Conservation (phyloP, 2,888 invertebrate genomes). For the Drosophila diplacantha region DNA sequence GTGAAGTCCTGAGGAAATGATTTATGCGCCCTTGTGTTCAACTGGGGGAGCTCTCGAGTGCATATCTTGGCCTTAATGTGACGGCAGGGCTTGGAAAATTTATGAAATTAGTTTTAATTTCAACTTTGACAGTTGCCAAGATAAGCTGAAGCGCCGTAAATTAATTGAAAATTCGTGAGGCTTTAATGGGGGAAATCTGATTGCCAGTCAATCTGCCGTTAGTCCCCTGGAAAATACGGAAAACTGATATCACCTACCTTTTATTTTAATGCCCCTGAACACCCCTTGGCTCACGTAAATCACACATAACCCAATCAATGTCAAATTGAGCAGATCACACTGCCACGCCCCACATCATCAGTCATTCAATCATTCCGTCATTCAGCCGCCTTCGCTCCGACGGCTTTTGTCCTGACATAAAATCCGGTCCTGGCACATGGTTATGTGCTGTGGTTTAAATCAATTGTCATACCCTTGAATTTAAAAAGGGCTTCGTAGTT, state of each 20-base stretch:
- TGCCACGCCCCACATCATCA: constrained; percentile 30
- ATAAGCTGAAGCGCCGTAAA: constrained; percentile 23
- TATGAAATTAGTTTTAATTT: constrained; percentile 39
- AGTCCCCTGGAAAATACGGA: constrained; percentile 12
- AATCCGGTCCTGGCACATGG: constrained; percentile 9
- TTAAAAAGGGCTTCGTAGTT: too few species aligned
- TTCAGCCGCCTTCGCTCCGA: background rate
- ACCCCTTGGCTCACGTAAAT: constrained; percentile 42
- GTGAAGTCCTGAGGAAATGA: constrained; percentile 20
- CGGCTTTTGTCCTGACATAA: constrained; percentile 10
- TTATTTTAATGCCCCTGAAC: background rate
- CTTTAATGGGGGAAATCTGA: constrained; percentile 21
- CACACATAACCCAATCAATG: constrained; percentile 62
- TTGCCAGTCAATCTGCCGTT: constrained; percentile 6
- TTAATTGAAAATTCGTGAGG: constrained; percentile 2
- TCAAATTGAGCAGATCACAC: constrained; percentile 55
- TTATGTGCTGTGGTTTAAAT: constrained; percentile 11
- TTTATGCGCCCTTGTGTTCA: constrained; percentile 27
- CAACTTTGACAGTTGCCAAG: constrained; percentile 28
- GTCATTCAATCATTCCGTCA: constrained; percentile 23
- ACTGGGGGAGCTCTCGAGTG: background rate
- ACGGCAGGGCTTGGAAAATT: constrained; percentile 18
- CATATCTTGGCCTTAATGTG: constrained; percentile 8
- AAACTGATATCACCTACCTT: constrained; percentile 15
- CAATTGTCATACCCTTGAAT: constrained; percentile 9